Base-by-base conservation (phyloP, 1,140 invertebrate species). In the Popillia japonica region DNA sequence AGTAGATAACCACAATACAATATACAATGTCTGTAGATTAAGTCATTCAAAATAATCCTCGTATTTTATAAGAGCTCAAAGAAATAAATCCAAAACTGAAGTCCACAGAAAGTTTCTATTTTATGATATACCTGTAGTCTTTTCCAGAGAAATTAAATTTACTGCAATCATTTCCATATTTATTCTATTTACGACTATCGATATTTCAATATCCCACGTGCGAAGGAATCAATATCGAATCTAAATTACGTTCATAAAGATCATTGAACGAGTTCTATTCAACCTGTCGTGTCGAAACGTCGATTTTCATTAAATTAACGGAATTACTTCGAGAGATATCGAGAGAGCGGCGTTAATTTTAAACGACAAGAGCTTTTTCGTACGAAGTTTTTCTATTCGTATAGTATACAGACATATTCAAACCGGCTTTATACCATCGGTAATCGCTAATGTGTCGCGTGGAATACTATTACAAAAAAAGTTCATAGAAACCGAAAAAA, bases 211-310 rank as follows among this genome's bases (percentile, higher is more conserved):
- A 55, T 55, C 48, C 48, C n/a, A 55, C 7, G 48, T 55, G 48
- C 48, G 0, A 55, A 55, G 2, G 48, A 55, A 17, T 17, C 48
- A 17, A 55, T 55, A 17, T 55, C 48, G 48, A 17, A 55, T 55
- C 48, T 55, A 55, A 55, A 55, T 55, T 55, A n/a, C 48, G 48
- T 55, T 55, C 48, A 17, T 55, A 55, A 55, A 55, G 17, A 55
- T 55, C 17, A 55, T 17, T 6, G 48, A n/a, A n/a, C 48, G 48
- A 55, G 48, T 55, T 55, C 17, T 55, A 55, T 17, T 55, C 48
- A 55, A 55, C 48, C 48, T 55, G 48, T 55, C 48, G n/a, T 55
- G 14, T 55, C 14, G n/a, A n/a, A 55, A 2, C 48, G 48, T 55
- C 48, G 48, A 55, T 55, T 55, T 17, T 55, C 48, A 55, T 55